Base-by-base conservation (phyloP, 2,113 vertebrate genomes). In the Caranx melampygus region DNA sequence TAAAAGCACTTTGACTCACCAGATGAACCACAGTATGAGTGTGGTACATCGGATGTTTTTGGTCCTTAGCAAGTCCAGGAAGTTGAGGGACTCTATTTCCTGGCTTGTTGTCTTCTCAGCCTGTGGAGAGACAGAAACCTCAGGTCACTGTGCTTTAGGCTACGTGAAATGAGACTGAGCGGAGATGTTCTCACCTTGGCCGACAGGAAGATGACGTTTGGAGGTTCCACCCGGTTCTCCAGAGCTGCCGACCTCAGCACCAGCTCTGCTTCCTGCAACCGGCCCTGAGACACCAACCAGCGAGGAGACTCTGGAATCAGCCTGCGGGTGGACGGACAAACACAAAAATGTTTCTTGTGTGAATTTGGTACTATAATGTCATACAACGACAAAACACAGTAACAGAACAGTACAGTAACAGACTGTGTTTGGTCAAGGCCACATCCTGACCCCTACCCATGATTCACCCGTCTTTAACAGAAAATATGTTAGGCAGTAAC, bases 241-340 rank as follows among this genome's bases (percentile, higher is more conserved):
- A 78, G 8, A 49, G 91, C 87, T 9, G 87, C 87, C 3, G 72
- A 83, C 66, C 64, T 87, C 45, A 91, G 55, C 61, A 89, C 0
- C 5, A 33, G 0, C 21, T 89, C 84, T 18, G 87, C 89, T 65
- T 89, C 86, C 40, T 2, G 16, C 10, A 78, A 12, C 61, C 60
- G 82, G 3, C 89, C 86, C 11, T 34, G 62, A 59, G 86, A 89
- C 15, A 85, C 61, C 78, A 91, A 44, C 91, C 91, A 91, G 67
- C 91, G 86, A 76, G 89, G 82, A 54, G 91, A 92, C 82, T 92
- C 91, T 35, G 87, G 86, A 51, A 92, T 31, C 44, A 78, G 5
- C 87, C 91, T 92, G 52, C 13, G 21, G 49, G 52, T 49, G 63
- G 59, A 33, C 1, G 62, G n/a, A 37, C 7, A 21, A 31, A 40